Conservation (phyloP, 2,888 invertebrate genomes). For the Coremacera marginata region DNA sequence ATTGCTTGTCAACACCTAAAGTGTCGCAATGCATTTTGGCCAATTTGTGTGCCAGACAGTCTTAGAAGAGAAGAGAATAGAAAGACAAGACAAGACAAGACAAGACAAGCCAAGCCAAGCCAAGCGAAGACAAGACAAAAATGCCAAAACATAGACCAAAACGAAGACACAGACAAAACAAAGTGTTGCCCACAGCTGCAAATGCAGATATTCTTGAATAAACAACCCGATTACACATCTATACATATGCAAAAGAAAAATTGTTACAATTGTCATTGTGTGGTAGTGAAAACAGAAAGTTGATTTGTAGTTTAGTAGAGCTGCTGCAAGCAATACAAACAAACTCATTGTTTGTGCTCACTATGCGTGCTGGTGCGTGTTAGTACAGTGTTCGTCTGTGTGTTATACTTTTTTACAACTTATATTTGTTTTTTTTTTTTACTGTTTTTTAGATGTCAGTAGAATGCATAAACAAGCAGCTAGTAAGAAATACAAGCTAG, state of each 20-base stretch:
- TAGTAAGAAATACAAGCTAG: too few species aligned
- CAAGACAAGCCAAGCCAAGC: neutral
- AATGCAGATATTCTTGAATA: neutral
- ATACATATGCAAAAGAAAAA: constrained; percentile 1
- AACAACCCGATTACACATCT: neutral
- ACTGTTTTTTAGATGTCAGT: neutral
- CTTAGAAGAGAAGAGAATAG: neutral
- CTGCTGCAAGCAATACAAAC: neutral
- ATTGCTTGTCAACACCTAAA: constrained; percentile 30
- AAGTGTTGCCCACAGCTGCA: constrained; percentile 7
- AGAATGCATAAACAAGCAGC: too few species aligned
- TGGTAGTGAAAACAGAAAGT: neutral
- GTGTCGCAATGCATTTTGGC: constrained; percentile 17
- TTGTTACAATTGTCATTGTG: neutral
- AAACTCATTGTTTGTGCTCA: neutral
- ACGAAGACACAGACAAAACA: neutral
- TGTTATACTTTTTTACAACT: neutral
- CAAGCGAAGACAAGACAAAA: neutral
- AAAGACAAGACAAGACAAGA: neutral
- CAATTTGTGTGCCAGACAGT: neutral
- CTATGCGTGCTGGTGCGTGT: neutral
- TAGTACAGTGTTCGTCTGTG: neutral
- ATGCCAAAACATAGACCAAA: neutral
- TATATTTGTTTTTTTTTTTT: neutral
- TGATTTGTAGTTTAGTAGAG: too few species aligned